Evolutionary conservation across 2,888 invertebrate genomes (phyloP), one percentile per base, ranked within the genome.

Genomic region (Taenaris catops): DNA sequence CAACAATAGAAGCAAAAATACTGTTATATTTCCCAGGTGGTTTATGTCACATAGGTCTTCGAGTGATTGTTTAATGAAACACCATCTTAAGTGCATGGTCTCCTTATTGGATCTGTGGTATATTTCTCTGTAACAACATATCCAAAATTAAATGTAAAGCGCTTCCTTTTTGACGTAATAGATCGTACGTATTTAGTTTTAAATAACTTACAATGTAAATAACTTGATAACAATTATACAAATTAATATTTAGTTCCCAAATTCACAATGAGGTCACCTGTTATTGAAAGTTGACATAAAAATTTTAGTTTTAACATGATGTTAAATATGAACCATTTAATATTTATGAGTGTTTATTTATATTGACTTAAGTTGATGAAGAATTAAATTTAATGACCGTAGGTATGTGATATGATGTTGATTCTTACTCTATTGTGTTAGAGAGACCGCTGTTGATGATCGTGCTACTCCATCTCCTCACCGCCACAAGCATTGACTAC

Each of bases 401-500:
- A 29, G 38, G 34, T 34, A 34, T 38, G 24, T 31, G 16, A 12
- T 11, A 38, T 38, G 19, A 17, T 41, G 7, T 34, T 55, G 46
- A 65, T 64, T 65, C 86, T 87, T 87, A 87, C 83, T 86, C 73
- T 84, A 78, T 80, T 64, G 66, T 76, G 73, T 75, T 79, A 87
- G 76, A 83, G 84, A 81, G 87, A 87, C 87, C 87, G 86, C 83
- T 81, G 87, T 78, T 63, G 79, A 75, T 71, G 75, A 79, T 81
- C 89, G 88, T 86, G 87, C 86, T 84, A 66, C 76, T 84, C 87
- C 88, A 88, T 92, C 92, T 92, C 87, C 89, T 92, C 93, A 93
- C 92, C 93, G 92, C 93, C 93, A 93, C 90, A 93, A 92, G 92
- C 93, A 93, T 90, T 93, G 93, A 92, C 93, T 93, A 92, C 93